Conservation (phyloP, 2,113 vertebrate species). For the Numida meleagris region DNA sequence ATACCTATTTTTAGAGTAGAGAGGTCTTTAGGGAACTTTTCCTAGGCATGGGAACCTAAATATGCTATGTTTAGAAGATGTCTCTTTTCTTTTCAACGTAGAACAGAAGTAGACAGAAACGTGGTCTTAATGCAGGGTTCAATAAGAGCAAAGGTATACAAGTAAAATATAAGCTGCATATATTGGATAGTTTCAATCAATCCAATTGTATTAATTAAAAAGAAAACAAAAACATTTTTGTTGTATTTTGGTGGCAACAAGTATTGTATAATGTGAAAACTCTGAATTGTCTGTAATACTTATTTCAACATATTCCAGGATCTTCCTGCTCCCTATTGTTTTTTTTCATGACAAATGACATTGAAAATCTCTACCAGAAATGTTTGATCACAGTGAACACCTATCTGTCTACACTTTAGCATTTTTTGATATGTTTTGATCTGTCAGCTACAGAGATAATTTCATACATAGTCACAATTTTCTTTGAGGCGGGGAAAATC, state of each 20-base stretch:
- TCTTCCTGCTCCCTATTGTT: background rate
- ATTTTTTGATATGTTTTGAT: background rate
- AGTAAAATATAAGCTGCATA: background rate
- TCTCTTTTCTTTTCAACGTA: background rate
- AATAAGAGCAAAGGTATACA: background rate
- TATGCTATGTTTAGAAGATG: background rate
- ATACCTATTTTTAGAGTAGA: background rate
- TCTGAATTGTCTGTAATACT: background rate
- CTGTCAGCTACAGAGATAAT: background rate
- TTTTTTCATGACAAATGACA: background rate
- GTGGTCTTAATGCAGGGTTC: background rate
- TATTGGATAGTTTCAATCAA: background rate
- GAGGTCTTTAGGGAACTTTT: background rate
- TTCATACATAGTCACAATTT: background rate
- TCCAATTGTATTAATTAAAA: accelerated
- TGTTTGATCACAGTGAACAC: background rate
- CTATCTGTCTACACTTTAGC: background rate
- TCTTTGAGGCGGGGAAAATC: background rate
- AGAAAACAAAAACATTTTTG: background rate
- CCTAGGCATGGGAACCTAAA: background rate
- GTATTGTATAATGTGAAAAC: background rate
- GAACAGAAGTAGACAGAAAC: background rate
- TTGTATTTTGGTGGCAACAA: background rate
- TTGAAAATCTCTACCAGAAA: background rate
- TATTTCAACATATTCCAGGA: background rate